A percentile compares a stretch with the other conserved stretches of the same genome.
These are phyloP conservation scores for Trididemnum miniatum DNA, from an alignment of 23 tunicate genomes.

Conservation along the genomic window DNA sequence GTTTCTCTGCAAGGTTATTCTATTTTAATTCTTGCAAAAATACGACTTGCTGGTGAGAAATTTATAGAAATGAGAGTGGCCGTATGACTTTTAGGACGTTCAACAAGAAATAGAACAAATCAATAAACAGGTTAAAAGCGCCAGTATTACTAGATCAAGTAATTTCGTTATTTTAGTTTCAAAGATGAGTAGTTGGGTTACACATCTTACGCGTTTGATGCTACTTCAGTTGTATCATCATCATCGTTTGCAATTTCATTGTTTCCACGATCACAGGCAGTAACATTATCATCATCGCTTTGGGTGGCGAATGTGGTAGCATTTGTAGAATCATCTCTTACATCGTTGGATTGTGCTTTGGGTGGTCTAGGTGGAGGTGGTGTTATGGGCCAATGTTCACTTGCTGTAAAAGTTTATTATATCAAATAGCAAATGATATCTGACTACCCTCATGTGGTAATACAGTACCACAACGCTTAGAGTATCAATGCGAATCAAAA, in stretches of 20 bases:
- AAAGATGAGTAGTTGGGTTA: too few species aligned
- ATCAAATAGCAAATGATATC: too few species aligned
- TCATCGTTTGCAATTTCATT: neutral
- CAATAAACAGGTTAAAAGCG: neutral
- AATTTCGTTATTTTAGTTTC: too few species aligned
- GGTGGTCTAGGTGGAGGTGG: neutral
- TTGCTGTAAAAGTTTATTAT: neutral
- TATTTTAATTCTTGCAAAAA: neutral
- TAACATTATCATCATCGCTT: neutral
- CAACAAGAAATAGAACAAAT: too few species aligned
- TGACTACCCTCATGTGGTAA: too few species aligned
- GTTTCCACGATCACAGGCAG: neutral
- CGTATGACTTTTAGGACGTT: too few species aligned
- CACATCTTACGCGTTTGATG: neutral
- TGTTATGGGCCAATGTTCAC: neutral
- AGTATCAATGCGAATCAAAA: too few species aligned
- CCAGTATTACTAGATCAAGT: neutral
- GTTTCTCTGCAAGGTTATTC: conserved; percentile 3
- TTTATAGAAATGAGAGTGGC: too few species aligned
- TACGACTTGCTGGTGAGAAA: too few species aligned
- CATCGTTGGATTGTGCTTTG: neutral
- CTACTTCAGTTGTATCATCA: neutral
- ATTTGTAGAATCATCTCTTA: neutral
- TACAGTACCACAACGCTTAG: too few species aligned
- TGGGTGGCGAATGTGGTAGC: conserved; percentile 18